Evolutionary conservation across 2,888 invertebrate species (phyloP), one percentile per base, ranked within the genome.

Genomic region (Hirtodrosophila confusa): DNA sequence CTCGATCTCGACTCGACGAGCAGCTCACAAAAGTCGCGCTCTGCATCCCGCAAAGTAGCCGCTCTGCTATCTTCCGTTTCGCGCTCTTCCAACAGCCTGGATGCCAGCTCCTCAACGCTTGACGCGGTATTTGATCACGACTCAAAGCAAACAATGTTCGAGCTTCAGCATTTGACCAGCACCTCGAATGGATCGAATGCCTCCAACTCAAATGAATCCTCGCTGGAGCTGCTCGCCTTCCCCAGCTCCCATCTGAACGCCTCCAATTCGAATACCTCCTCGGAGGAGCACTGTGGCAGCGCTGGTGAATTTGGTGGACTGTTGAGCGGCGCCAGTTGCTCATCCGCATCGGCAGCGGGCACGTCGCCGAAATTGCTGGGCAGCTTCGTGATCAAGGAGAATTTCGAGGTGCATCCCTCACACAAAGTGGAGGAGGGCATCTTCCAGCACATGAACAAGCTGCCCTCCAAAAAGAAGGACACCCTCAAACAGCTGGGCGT

Each of bases 381-480:
- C 41, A 89, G 86, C 57, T 91, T 91, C 74, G 83, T 87, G 72
- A 90, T 91, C 71, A 91, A 90, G 69, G 91, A 91, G 61, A 91
- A 90, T 65, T 91, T 91, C 48, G 91, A 91, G 40, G 91, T 90
- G 49, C 91, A 91, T 87, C 88, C 91, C 23, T 89, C 91, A 55
- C 91, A 91, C 71, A 91, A 91, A 62, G 91, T 91, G 54, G 91
- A 91, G 75, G 91, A 91, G 78, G 91, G 91, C 54, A 91, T 91
- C 61, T 91, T 91, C 12, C 91, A 91, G 77, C 91, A 91, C 64
- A 91, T 91, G 91, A 91, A 91, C 64, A 91, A 91, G 68, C 64
- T 91, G 56, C 91, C 91, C 31, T 72, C 90, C 2, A 91, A 91
- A 69, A 91, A 91, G 68, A 91, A 91, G 86, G 91, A 91, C 37